Evolutionary conservation across 2,888 invertebrate species (phyloP), one percentile per base, ranked within the genome.

Genomic region (Autographa gamma): DNA sequence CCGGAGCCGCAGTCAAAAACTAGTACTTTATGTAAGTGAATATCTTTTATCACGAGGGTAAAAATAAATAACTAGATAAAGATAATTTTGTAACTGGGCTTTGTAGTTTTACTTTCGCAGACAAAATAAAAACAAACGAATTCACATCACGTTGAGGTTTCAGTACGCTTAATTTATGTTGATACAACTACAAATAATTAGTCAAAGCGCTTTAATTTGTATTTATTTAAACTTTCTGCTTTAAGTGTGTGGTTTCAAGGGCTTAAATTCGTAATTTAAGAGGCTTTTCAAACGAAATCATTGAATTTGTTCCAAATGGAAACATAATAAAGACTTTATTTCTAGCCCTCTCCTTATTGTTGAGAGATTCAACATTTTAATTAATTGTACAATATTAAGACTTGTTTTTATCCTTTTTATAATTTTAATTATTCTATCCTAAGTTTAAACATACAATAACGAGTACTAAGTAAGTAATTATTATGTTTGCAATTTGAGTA

Each of bases 291-390:
- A 59, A 52, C 9, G 11, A 71, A 67, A 59, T 63, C 64, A 71
- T 65, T 56, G 25, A 56, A 56, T 14, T 77, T 64, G 66, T 60
- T 71, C 13, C 38, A 79, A 77, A 79, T 79, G 64, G 43, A 78
- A 72, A 64, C 63, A 72, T 66, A 76, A 76, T 63, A 79, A 66
- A 67, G 60, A 52, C 59, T 65, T 63, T 65, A 63, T 64, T 67
- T 16, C 13, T 19, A 38, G 31, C 25, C 54, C 18, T 62, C 43
- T 11, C 19, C 31, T 60, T 1, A n/a, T 38, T 67, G 38, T 60
- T 0, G 25, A 5, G 9, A 56, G 11, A 18, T 69, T 64, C 32
- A 16, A 34, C 11, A 16, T 34, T 58, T 62, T 62, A 66, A 62
- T 66, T 66, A 56, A 56, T 56, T 25, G 54, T 19, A 54, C 14